Evolutionary conservation across 2,888 invertebrate species (phyloP), one percentile per base, ranked within the genome.

Genomic region (Atherix ibis): DNA sequence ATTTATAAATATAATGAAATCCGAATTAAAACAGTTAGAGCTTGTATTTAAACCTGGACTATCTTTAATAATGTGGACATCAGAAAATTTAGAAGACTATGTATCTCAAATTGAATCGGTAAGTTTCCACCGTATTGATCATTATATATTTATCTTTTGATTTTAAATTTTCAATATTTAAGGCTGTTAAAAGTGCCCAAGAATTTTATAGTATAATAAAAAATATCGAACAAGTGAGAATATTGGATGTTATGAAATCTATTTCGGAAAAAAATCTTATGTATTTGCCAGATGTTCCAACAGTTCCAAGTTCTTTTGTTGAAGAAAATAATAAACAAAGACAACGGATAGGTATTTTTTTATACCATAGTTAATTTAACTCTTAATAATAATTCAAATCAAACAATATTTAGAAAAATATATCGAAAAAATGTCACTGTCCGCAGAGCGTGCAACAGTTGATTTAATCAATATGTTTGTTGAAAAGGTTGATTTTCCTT

Each of bases 1-100:
- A 14, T 83, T 81, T 49, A 56, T 78, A 22, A 76, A 76, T 19
- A 58, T 84, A 34, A 70, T 83, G 53, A 69, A 73, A 32, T 67
- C 74, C 4, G 69, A 72, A 38, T 57, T 84, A 9, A 64, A 74
- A 40, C 73, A 73, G 51, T 53, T 83, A 43, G 81, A 83, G 41
- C 65, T 68, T 32, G 70, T 74, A 1, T 73, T 87, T 42, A 71
- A 75, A 54, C 79, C 84, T 0, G 85, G 79, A 2, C 58, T 85
- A 9, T 76, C 79, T 0, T 72, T 74, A 2, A 71, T 85, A 13
- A 81, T 80, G 0, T 89, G 88, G 88, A 73, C 80, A 1, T 85
- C 85, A 0, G 66, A 81, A 44, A 76, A 77, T 32, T 41, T 55
- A 3, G 48, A 51, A 14, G 48, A 50, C 12, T 56, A 51, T 34